These are phyloP conservation scores for Idris sp. DNA, from an alignment of 1,140 invertebrate genomes.

Conservation along the genomic window DNA sequence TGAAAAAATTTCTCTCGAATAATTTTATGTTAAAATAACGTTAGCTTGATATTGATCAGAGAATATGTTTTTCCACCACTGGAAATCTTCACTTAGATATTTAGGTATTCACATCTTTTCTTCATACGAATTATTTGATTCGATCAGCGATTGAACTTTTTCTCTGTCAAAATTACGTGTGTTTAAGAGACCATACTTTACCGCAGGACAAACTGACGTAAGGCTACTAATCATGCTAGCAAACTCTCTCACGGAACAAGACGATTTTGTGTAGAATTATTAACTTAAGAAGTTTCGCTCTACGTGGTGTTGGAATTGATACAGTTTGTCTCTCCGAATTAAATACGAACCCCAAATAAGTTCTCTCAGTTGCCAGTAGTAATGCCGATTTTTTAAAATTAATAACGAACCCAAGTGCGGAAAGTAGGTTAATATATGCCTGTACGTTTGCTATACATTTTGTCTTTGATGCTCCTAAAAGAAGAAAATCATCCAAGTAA, in stretches of 20 bases:
- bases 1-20: constrained; percentile 9
- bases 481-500: constrained; percentile 64
- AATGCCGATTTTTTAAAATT: constrained; percentile 20
- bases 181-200: constrained; percentile 15
- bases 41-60: background rate
- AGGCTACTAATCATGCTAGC: constrained; percentile 19
- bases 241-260: constrained; percentile 6
- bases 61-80: constrained; percentile 13
- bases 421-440: constrained; percentile 9
- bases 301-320: constrained; percentile 4
- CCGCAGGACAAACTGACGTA: constrained; percentile 14
- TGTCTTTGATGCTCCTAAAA: constrained; percentile 34
- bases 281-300: constrained; percentile 2
- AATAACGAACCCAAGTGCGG: constrained; percentile 16
- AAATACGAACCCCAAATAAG: constrained; percentile 30
- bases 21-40: background rate
- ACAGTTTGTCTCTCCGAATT: constrained; percentile 10
- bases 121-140: background rate
- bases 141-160: background rate
- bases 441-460: constrained; percentile 16
- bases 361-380: background rate
- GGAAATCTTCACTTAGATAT: constrained; percentile 3
- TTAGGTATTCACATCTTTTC: background rate
- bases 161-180: constrained; percentile 23
- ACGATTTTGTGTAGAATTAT: constrained; percentile 5